phyloP scores from a whole-genome alignment of 2,888 invertebrate species.

The Apotomis turbidana region DNA sequence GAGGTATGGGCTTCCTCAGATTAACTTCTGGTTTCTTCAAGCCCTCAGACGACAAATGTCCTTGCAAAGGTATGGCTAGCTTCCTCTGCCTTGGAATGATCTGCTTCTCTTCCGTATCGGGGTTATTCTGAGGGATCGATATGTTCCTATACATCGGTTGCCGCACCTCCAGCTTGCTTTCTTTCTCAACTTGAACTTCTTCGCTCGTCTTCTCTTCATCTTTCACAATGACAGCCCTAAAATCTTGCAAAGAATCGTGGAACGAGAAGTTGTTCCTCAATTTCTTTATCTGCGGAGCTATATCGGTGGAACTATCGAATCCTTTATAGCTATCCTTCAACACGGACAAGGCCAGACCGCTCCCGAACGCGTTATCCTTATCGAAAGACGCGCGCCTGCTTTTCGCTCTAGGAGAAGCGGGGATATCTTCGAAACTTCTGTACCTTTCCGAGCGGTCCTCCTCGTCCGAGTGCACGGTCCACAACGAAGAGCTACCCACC shows the following conservation, averaged over 20 bases:
- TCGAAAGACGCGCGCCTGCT: conserved; percentile 74
- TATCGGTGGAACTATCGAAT: conserved; percentile 55
- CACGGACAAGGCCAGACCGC: conserved; percentile 60
- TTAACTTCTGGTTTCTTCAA: conserved; percentile 54
- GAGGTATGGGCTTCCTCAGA: conserved; percentile 55
- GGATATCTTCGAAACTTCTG: conserved; percentile 75
- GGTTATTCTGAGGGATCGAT: conserved; percentile 51
- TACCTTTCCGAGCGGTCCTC: conserved; percentile 57
- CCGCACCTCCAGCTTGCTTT: conserved; percentile 30
- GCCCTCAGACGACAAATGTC: conserved; percentile 56
- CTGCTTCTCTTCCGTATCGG: conserved; percentile 45
- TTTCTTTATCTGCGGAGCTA: conserved; percentile 68
- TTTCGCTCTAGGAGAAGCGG: conserved; percentile 72
- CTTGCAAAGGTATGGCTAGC: conserved; percentile 51
- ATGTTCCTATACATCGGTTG: conserved; percentile 56
- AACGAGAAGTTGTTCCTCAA: conserved; percentile 68
- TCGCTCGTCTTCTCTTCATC: conserved; percentile 49
- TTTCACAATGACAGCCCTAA: conserved; percentile 48
- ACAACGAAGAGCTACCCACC: conserved; percentile 60
- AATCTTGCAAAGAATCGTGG: conserved; percentile 57
- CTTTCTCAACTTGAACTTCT: conserved; percentile 36
- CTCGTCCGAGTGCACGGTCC: conserved; percentile 65
- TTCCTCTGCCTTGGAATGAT: conserved; percentile 55
- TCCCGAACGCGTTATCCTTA: conserved; percentile 53
- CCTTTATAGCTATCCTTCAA: conserved; percentile 69